Evolutionary conservation across 2,888 invertebrate species (phyloP).

Genomic region (Reticulitermes lucifugus): DNA sequence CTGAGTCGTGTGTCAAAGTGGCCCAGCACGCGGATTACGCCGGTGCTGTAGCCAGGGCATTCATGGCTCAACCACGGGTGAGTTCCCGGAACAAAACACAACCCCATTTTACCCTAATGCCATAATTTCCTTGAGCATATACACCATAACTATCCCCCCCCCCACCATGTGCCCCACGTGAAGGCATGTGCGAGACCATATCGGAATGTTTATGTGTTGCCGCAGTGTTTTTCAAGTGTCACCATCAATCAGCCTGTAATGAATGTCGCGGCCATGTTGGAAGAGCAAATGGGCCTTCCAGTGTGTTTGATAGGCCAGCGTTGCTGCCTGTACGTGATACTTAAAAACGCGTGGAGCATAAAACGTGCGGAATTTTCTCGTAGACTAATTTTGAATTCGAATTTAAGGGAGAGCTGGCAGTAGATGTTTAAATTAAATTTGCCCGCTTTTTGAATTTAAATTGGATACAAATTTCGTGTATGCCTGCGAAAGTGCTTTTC

Average conservation of each 20-base stretch:
- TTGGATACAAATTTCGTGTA: too few relatives aligned
- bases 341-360: neutral
- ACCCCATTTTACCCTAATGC: neutral
- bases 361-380: neutral
- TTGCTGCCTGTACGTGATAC: constrained; percentile 28
- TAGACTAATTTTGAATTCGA: too few relatives aligned
- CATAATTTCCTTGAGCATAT: constrained; percentile 9
- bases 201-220: constrained; percentile 57
- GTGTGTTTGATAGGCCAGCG: constrained; percentile 42
- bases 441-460: too few relatives aligned
- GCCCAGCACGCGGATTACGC: constrained; percentile 70
- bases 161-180: neutral
- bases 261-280: constrained; percentile 54
- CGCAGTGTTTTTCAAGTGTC: constrained; percentile 53
- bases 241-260: constrained; percentile 54
- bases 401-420: too few relatives aligned
- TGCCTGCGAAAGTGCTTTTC: too few relatives aligned
- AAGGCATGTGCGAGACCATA: too few relatives aligned
- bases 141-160: neutral
- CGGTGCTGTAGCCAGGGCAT: constrained; percentile 76
- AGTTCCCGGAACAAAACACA: constrained; percentile 62
- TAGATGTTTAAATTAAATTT: too few relatives aligned
- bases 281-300: constrained; percentile 43
- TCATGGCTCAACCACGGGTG: constrained; percentile 93
- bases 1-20: constrained; percentile 38